Evolutionary conservation across 2,888 invertebrate species (phyloP).

Genomic region (Platerodrilus igneus): DNA sequence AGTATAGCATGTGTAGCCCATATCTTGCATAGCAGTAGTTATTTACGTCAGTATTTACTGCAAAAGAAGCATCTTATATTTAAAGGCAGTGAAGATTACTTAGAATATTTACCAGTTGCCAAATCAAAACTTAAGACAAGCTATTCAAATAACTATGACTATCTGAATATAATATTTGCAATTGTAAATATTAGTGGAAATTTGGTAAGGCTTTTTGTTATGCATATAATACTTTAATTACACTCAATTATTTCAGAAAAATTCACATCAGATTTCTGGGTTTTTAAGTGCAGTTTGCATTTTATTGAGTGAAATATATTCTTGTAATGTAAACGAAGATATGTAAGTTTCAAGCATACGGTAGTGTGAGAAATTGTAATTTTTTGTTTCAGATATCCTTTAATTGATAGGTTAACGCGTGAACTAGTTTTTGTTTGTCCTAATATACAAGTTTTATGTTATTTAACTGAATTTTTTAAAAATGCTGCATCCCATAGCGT

Average conservation of each 20-base stretch:
- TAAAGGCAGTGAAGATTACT: conserved; percentile 10
- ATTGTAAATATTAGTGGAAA: conserved; percentile 29
- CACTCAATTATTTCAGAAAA: conserved; percentile 29
- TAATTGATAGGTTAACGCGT: conserved; percentile 12
- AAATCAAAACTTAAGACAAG: background rate
- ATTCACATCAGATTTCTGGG: conserved; percentile 26
- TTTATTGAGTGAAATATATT: conserved; percentile 29
- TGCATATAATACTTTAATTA: background rate
- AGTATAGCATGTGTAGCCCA: conserved; percentile 33
- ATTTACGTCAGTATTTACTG: conserved; percentile 27
- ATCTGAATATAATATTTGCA: conserved; percentile 13
- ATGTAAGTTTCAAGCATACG: background rate
- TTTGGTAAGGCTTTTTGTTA: conserved; percentile 30
- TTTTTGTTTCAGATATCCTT: conserved; percentile 7
- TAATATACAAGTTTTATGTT: conserved; percentile 10
- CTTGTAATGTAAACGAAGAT: background rate
- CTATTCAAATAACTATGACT: conserved; percentile 10
- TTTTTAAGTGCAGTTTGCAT: conserved; percentile 28
- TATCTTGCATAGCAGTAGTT: conserved; percentile 30
- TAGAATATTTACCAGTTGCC: conserved; percentile 2
- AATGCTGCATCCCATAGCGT: conserved; percentile 21
- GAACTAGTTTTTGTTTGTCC: conserved; percentile 23
- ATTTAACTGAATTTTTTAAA: conserved; percentile 21
- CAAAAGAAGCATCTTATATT: conserved; percentile 9
- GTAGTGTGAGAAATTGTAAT: background rate